Conservation (phyloP, 2,113 vertebrate genomes). For the Columba livia region DNA sequence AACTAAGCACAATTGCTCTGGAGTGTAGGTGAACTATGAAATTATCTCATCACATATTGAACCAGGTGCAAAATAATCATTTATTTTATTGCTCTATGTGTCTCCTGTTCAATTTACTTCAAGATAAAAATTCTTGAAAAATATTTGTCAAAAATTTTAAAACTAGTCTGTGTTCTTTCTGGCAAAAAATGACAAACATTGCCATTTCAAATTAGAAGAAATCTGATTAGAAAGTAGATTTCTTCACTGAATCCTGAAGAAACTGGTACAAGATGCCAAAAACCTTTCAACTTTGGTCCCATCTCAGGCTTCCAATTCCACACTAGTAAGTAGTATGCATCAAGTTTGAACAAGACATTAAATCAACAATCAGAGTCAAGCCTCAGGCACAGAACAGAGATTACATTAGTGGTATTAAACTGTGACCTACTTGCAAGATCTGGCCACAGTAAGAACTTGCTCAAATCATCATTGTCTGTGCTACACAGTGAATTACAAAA, state of each 20-base stretch:
- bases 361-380: not conserved
- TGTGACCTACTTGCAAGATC: constrained; percentile 16
- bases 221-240: not conserved
- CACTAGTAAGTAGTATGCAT: not conserved
- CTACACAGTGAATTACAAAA: not conserved
- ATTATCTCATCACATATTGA: not conserved
- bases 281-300: not conserved
- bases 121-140: not conserved
- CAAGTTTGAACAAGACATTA: not conserved
- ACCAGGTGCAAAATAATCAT: not conserved
- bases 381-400: not conserved
- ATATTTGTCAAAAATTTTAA: not conserved
- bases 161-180: not conserved
- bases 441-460: not conserved
- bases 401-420: not conserved
- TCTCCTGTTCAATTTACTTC: not conserved
- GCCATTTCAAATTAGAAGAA: not conserved
- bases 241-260: not conserved
- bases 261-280: not conserved
- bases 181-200: not conserved
- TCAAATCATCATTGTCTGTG: not conserved
- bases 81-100: not conserved
- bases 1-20: not conserved
- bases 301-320: not conserved
- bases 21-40: not conserved